A percentile compares a stretch with the other conserved stretches of the same genome.
Conservation (phyloP, 1,140 invertebrate genomes). For the Paralvinella palmiformis region DNA sequence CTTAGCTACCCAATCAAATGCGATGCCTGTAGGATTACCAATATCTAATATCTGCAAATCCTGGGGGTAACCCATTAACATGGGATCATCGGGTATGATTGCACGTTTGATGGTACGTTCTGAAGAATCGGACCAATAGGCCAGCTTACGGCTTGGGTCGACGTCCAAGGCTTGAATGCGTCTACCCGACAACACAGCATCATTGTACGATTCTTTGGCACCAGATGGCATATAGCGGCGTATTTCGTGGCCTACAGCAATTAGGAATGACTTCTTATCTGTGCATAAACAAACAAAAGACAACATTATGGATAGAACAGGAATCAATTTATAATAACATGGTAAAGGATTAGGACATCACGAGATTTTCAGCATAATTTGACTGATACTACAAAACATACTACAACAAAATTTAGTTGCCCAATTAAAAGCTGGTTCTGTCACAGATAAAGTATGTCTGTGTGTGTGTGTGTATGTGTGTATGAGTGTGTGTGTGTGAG, state of each 20-base stretch:
- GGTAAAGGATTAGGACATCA: no score
- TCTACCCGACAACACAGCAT: constrained; percentile 69
- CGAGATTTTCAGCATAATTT: no score
- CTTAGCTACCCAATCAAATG: constrained; percentile 81
- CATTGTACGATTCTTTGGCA: constrained; percentile 55
- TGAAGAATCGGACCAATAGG: constrained; percentile 89
- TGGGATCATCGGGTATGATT: constrained; percentile 71
- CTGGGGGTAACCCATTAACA: constrained; percentile 65
- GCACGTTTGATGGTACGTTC: constrained; percentile 82
- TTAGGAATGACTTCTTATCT: constrained; percentile 54
- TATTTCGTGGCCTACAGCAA: constrained; percentile 83
- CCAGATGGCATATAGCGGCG: constrained; percentile 68
- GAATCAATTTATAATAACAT: no score
- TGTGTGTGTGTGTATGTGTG: no score
- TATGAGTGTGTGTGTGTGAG: no score
- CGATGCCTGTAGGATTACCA: constrained; percentile 73
- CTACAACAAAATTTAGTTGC: no score
- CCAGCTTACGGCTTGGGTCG: constrained; percentile 65
- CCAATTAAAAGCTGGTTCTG: no score
- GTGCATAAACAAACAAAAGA: no score
- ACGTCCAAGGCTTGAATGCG: constrained; percentile 84
- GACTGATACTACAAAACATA: no score
- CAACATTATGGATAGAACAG: no score
- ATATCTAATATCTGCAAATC: constrained; percentile 69
- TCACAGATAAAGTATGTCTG: no score